A percentile compares a stretch with the other conserved stretches of the same genome.
phyloP scores from a whole-genome alignment of 2,113 vertebrate genomes.

The Anarhynchus alexandrinus region DNA sequence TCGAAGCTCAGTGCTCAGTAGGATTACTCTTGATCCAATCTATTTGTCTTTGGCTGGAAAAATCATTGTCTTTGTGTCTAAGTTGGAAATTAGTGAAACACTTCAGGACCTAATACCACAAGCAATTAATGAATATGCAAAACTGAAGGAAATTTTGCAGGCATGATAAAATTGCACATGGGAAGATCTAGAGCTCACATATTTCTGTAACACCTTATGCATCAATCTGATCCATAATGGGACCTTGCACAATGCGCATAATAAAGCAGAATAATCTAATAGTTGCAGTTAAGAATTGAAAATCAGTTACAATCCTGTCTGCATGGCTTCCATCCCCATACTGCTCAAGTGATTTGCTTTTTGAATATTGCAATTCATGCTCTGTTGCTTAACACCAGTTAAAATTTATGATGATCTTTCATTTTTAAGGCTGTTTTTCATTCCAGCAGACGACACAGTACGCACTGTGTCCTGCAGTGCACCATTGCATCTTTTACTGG shows the following conservation, averaged over 20 bases:
- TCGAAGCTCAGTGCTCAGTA: slow-evolving; percentile 37
- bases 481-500: background rate
- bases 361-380: background rate
- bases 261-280: background rate
- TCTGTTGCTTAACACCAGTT: background rate
- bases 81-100: slow-evolving; percentile 21
- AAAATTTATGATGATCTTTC: background rate
- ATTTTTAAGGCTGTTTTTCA: background rate
- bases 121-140: background rate
- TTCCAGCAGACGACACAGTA: background rate
- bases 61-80: background rate
- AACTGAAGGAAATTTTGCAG: background rate
- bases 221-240: background rate
- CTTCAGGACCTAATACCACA: background rate
- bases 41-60: slow-evolving; percentile 37
- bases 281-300: background rate
- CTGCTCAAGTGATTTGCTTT: background rate
- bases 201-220: background rate
- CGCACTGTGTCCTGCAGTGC: background rate
- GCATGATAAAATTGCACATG: background rate
- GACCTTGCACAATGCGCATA: background rate
- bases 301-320: background rate
- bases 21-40: background rate
- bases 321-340: background rate
- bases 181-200: background rate